Base-by-base conservation (phyloP, 2,888 invertebrate species). In the Zeuzera pyrina region DNA sequence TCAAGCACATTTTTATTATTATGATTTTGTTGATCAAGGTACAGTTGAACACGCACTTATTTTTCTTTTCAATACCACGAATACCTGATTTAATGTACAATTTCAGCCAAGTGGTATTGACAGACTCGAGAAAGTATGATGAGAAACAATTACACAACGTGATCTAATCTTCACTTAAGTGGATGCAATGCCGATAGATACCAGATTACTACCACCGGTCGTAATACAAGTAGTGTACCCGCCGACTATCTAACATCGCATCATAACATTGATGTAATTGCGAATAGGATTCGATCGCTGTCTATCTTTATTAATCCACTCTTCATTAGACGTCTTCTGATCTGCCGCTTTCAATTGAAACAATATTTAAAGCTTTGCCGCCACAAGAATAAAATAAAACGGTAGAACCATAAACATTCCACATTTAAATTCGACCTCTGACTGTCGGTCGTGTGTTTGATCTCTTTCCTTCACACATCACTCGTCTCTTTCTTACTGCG, bases 401-500 rank as follows among this genome's bases (percentile, higher is more conserved):
- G 77, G 79, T 78, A 78, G 77, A 79, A 73, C 77, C 77, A 83
- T 83, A 83, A 83, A 83, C 83, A 81, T 83, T 83, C 83, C 81
- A 79, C 77, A 69, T 79, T 81, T 74, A 77, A 74, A 78, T 79
- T 77, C 79, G 79, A 77, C 78, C 79, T 79, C 81, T 74, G 74
- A 57, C 66, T 69, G 70, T 62, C 72, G 70, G 63, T 54, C 57
- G 54, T 49, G 47, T 49, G 37, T 25, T 36, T 38, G 39, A 29
- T 66, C 71, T 53, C 61, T 43, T 52, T 73, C 47, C 31, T 42
- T 39, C 63, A 19, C 44, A 36, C 12, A 35, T 45, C 24, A 26
- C 47, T 38, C 42, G 47, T 81, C 79, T 49, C 66, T 36, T 45
- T 79, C 57, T 41, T 47, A 54, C 76, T 78, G 78, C 76, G 78